A percentile compares a stretch with the other conserved stretches of the same genome.
phyloP scores from a whole-genome alignment of 2,113 vertebrate genomes.

The Ictalurus furcatus region DNA sequence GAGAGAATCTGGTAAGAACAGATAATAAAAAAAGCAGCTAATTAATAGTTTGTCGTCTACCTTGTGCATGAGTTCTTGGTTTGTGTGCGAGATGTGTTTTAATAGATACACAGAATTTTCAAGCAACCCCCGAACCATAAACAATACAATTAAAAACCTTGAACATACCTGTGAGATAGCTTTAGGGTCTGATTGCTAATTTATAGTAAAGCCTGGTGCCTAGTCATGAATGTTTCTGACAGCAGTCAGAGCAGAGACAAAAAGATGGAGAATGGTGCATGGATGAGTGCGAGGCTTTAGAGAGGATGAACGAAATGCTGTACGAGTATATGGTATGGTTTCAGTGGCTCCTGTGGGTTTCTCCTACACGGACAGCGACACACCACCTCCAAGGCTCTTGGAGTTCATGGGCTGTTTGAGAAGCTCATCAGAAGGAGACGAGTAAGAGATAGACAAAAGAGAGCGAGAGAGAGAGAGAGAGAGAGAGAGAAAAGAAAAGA shows the following conservation, averaged over 20 bases:
- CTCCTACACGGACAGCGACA: conserved; percentile 5
- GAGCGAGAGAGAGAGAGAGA: background rate
- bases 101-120: background rate
- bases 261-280: background rate
- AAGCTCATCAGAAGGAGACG: background rate
- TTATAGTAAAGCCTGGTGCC: background rate
- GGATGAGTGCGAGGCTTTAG: conserved; percentile 6
- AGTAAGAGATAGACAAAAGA: background rate
- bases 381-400: background rate
- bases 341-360: conserved; percentile 13
- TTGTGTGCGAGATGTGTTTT: background rate
- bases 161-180: background rate
- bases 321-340: background rate
- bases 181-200: background rate
- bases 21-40: background rate
- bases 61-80: background rate
- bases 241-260: background rate
- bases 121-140: background rate
- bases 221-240: conserved; percentile 8
- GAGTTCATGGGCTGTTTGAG: background rate
- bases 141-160: background rate
- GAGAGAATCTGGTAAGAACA: no score
- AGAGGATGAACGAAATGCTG: background rate
- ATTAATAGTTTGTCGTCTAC: background rate
- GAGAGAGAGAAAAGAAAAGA: background rate